Evolutionary conservation across 2,113 vertebrate genomes (phyloP).

Genomic region (Vidua macroura): DNA sequence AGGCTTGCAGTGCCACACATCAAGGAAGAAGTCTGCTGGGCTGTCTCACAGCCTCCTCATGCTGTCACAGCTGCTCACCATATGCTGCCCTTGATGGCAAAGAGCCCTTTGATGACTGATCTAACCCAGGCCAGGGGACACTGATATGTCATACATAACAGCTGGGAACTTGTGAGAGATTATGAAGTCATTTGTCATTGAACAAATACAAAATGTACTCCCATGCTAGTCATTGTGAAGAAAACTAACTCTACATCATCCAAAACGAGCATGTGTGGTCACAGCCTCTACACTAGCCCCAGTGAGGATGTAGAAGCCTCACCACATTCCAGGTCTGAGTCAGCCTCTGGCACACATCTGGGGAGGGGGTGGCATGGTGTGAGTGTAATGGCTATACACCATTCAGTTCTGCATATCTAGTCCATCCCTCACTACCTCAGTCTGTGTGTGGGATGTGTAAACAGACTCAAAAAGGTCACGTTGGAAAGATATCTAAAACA

Average conservation of each 20-base stretch:
- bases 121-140: not conserved
- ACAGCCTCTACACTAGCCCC: not conserved
- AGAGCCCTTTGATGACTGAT: not conserved
- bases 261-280: not conserved
- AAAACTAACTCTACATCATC: not conserved
- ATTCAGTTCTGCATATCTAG: not conserved
- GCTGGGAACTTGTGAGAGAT: not conserved
- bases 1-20: not conserved
- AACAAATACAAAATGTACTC: not conserved
- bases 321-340: not conserved
- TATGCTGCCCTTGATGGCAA: not conserved
- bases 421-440: not conserved
- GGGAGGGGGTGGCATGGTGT: accelerated
- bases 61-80: not conserved
- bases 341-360: accelerated
- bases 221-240: not conserved
- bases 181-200: not conserved
- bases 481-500: constrained; percentile 1
- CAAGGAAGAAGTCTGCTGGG: not conserved
- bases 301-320: accelerated
- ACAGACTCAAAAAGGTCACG: not conserved
- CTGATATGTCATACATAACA: not conserved
- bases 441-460: not conserved
- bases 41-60: not conserved
- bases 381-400: accelerated